Base-by-base conservation (phyloP, 2,888 invertebrate species). In the Limulus polyphemus region DNA sequence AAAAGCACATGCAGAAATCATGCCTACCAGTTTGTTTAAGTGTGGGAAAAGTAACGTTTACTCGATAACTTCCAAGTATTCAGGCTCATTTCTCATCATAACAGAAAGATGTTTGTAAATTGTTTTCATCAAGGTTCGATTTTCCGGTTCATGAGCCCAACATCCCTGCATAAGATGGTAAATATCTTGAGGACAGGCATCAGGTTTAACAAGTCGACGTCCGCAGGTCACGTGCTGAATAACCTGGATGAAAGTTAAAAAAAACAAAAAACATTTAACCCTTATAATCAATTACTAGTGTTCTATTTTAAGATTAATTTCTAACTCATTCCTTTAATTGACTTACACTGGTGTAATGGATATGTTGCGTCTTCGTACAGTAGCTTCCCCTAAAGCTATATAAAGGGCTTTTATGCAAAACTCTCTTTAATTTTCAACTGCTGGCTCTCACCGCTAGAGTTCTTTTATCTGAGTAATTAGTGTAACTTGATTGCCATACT, bases 211-310 rank as follows among this genome's bases (percentile, higher is more conserved):
- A 10, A 70, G 59, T 10, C 67, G 50, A 59, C 66, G 65, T 10
- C 68, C 65, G 0, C 62, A 51, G 4, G 68, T 69, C 10, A 70
- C 68, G 32, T 69, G 62, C 47, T 70, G 65, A n/a, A 70, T 70
- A 5, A 68, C 67, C 67, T 68, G 17, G 10, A 61, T 54, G 11
- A 17, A 32, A 46, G n/a, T n/a, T 11, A 12, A 10, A 17, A 55
- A 55, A 14, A 1, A 55, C 5, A 1, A 4, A 55, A 51, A 51
- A 51, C 5, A 32, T 32, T 3, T 10, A 13, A 7, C 56, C 4
- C 13, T 55, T 32, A 55, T 17, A 14, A 46, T n/a, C 12, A 48
- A 9, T 11, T 32, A 32, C 32, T 32, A 32, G 32, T 32, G 7
- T 32, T 32, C 4, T 2, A 12, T 4, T 32, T 11, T 55, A 55